A percentile compares a stretch with the other conserved stretches of the same genome.
Evolutionary conservation across 2,888 invertebrate species (phyloP).

Genomic region (Macrosiphum euphorbiae): DNA sequence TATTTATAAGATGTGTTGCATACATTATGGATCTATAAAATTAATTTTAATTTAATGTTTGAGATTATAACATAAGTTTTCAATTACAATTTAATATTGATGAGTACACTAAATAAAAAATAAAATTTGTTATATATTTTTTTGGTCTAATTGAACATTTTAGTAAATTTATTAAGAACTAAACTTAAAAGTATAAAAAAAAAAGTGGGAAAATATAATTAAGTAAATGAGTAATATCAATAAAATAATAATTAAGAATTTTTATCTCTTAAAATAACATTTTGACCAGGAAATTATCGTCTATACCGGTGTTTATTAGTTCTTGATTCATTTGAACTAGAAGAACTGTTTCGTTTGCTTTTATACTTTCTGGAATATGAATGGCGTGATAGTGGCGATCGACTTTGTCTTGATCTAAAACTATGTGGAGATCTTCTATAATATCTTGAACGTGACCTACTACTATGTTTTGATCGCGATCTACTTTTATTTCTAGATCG

Average conservation of each 20-base stretch:
- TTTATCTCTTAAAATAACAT: not conserved
- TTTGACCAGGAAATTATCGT: slow-evolving; percentile 20
- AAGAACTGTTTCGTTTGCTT: slow-evolving; percentile 55
- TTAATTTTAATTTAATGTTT: not conserved
- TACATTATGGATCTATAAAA: not conserved
- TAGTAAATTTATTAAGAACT: slow-evolving; percentile 9
- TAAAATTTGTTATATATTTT: not conserved
- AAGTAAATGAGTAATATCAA: not conserved
- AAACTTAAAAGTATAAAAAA: slow-evolving; percentile 11
- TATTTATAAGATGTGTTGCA: not conserved
- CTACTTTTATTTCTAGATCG: slow-evolving; percentile 49
- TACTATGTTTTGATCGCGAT: slow-evolving; percentile 39
- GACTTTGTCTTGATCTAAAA: slow-evolving; percentile 56
- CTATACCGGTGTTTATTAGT: slow-evolving; percentile 45
- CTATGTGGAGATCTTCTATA: slow-evolving; percentile 42
- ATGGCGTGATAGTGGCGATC: slow-evolving; percentile 36
- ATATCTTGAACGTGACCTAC: slow-evolving; percentile 57
- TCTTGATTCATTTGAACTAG: slow-evolving; percentile 55
- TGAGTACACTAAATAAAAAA: not conserved
- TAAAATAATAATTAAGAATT: not conserved
- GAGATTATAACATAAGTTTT: not conserved
- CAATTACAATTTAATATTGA: not conserved
- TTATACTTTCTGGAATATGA: slow-evolving; percentile 50
- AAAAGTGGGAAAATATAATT: not conserved
- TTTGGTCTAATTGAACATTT: not conserved